Evolutionary conservation across 2,888 invertebrate species (phyloP).

Genomic region (Gasteruption jaculator): DNA sequence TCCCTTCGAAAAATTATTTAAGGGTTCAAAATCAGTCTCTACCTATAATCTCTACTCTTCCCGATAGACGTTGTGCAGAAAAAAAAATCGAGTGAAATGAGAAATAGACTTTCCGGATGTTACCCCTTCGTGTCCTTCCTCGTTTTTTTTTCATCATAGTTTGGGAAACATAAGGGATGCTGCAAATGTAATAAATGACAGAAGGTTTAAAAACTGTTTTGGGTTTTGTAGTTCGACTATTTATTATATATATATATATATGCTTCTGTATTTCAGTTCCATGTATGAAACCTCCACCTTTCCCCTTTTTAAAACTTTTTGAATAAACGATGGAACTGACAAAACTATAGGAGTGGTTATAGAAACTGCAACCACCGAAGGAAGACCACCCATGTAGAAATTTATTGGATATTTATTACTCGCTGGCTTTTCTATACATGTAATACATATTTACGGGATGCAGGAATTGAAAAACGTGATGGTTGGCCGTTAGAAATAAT

Average conservation of each 20-base stretch:
- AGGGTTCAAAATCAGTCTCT: slow-evolving; percentile 45
- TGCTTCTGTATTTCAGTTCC: slow-evolving; percentile 24
- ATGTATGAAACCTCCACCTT: slow-evolving; percentile 21
- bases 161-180: too few species aligned
- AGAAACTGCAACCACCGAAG: too few species aligned
- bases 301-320: slow-evolving; percentile 21
- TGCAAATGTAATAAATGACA: slow-evolving; percentile 50
- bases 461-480: slow-evolving; percentile 2
- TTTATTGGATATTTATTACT: slow-evolving; percentile 51
- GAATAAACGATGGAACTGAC: slow-evolving; percentile 32
- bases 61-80: slow-evolving; percentile 24
- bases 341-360: too few species aligned
- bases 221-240: slow-evolving; percentile 47
- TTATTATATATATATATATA: too few species aligned
- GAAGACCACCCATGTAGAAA: slow-evolving; percentile 46
- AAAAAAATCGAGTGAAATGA: too few species aligned
- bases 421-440: slow-evolving; percentile 30
- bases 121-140: too few species aligned
- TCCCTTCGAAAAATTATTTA: slow-evolving; percentile 45
- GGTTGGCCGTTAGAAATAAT: background rate
- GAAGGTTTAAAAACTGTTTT: slow-evolving; percentile 47
- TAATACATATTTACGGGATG: background rate
- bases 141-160: too few species aligned
- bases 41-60: slow-evolving; percentile 23
- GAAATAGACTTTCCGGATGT: too few species aligned